These are phyloP conservation scores for Thaumatotibia leucotreta DNA, from an alignment of 1,140 invertebrate species.

Conservation along the genomic window DNA sequence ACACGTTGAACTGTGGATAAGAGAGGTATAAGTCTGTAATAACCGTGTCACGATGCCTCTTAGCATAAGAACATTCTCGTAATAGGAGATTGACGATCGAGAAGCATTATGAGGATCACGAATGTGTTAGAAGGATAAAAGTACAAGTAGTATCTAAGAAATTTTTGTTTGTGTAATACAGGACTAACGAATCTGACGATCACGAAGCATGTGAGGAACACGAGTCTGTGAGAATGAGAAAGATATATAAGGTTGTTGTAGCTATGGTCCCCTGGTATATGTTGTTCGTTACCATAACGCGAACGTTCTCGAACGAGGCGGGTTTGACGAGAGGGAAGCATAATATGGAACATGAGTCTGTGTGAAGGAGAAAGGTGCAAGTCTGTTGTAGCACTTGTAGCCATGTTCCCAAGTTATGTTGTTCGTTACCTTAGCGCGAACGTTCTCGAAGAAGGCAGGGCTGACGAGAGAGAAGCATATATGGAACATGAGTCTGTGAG, in stretches of 20 bases:
- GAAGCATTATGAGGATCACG: no score
- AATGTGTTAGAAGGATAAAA: no score
- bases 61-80: no score
- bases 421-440: constrained; percentile 88
- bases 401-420: constrained; percentile 76
- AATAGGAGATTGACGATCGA: no score
- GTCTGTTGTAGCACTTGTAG: constrained; percentile 96
- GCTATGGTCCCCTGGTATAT: no score
- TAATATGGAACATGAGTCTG: constrained; percentile 98
- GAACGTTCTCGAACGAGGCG: constrained; percentile 99
- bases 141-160: no score
- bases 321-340: constrained; percentile 99
- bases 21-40: no score
- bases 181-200: no score
- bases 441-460: constrained; percentile 99
- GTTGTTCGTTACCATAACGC: no score
- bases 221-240: constrained; percentile 98
- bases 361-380: constrained; percentile 97
- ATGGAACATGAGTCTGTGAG: constrained; percentile 97
- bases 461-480: constrained; percentile 99
- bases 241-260: constrained; percentile 96
- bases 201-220: constrained; percentile 98
- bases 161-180: no score
- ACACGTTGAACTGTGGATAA: no score
- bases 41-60: no score